Evolutionary conservation across 1,140 invertebrate species (phyloP).

Genomic region (Coenobita brevimanus): DNA sequence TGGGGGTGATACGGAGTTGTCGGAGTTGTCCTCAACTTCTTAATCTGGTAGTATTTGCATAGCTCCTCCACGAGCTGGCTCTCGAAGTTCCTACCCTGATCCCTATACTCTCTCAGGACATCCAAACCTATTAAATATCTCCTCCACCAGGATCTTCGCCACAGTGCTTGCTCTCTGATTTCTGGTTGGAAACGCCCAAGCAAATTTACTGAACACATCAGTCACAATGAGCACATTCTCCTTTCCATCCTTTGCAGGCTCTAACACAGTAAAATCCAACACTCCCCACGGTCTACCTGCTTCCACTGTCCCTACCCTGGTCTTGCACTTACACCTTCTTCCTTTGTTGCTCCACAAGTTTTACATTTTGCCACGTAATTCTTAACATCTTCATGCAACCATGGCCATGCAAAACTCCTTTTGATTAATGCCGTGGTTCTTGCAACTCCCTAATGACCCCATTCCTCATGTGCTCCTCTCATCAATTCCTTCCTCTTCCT

Average conservation of each 20-base stretch:
- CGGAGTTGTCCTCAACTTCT: constrained; percentile 4
- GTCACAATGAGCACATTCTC: no score
- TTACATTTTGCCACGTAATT: background rate
- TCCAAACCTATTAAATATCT: background rate
- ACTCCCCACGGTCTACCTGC: no score
- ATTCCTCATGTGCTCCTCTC: constrained; percentile 1
- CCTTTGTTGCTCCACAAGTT: background rate
- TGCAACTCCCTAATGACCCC: background rate
- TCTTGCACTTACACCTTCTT: background rate
- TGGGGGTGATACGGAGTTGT: no score
- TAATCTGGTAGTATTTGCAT: no score
- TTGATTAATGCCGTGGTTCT: background rate
- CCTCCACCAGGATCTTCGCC: background rate
- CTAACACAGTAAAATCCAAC: no score
- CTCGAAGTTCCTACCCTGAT: constrained; percentile 8
- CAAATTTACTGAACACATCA: no score
- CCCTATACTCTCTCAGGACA: constrained; percentile 9
- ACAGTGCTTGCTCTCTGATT: no score
- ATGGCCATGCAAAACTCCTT: background rate
- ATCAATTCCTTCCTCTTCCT: background rate
- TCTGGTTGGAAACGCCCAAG: no score
- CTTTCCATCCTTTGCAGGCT: no score
- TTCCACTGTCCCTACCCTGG: background rate
- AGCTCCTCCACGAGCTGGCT: background rate
- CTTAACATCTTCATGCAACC: constrained; percentile 1